phyloP scores from a whole-genome alignment of 1,140 invertebrate genomes.

The Gonioctena quinquepunctata region DNA sequence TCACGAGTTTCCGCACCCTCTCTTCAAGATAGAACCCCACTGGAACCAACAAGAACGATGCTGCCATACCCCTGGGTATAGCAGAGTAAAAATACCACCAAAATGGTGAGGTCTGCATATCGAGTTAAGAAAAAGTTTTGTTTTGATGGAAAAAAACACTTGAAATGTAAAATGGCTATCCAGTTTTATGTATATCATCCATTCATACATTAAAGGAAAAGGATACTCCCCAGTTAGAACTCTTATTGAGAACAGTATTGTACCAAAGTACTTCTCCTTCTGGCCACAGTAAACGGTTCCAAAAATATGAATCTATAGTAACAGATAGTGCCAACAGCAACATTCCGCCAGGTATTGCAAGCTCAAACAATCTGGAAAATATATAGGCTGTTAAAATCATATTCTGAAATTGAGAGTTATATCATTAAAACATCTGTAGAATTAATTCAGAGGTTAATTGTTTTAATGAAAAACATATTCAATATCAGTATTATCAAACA shows the following conservation, averaged over 20 bases:
- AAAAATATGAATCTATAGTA: slow-evolving; percentile 90
- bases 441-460: too few species aligned
- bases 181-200: too few species aligned
- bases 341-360: slow-evolving; percentile 72
- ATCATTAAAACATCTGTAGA: slow-evolving; percentile 2
- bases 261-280: slow-evolving; percentile 98
- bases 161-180: too few species aligned
- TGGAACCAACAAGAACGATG: slow-evolving; percentile 81
- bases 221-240: slow-evolving; percentile 96
- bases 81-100: slow-evolving; percentile 99
- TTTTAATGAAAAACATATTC: too few species aligned
- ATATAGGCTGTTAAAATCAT: too few species aligned
- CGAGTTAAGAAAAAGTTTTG: slow-evolving; percentile 50
- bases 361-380: slow-evolving; percentile 70
- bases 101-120: slow-evolving; percentile 85
- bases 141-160: background rate
- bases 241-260: slow-evolving; percentile 93
- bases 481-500: too few species aligned
- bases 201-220: slow-evolving; percentile 61
- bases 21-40: slow-evolving; percentile 77
- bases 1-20: slow-evolving; percentile 68
- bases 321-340: slow-evolving; percentile 74
- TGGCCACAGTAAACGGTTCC: slow-evolving; percentile 90
- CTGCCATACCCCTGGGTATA: slow-evolving; percentile 83
- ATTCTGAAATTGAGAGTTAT: too few species aligned